A percentile compares a stretch with the other conserved stretches of the same genome.
Conservation (phyloP, 2,113 vertebrate species). For the Indri indri region DNA sequence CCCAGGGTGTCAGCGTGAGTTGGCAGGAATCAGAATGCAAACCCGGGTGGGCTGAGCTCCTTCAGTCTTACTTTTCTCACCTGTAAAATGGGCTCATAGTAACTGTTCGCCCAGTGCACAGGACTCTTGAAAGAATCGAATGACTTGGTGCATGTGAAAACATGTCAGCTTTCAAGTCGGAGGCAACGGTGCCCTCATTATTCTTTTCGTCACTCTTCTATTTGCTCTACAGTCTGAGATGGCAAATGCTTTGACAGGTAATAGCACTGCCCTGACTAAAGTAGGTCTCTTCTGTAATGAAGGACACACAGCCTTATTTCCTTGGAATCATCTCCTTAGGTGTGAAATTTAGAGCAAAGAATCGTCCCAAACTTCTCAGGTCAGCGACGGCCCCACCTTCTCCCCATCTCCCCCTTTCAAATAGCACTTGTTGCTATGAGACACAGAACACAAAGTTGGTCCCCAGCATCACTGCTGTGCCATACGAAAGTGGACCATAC, state of each 20-base stretch:
- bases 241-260: background rate
- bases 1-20: background rate
- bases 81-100: background rate
- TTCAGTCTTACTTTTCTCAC: background rate
- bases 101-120: no score
- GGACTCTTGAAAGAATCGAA: background rate
- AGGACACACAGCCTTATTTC: background rate
- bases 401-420: background rate
- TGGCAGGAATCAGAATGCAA: background rate
- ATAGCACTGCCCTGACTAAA: background rate
- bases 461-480: background rate
- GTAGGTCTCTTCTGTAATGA: background rate
- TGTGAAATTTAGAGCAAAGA: background rate
- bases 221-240: background rate
- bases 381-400: fast-evolving
- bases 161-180: background rate
- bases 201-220: background rate
- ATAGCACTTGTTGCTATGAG: background rate
- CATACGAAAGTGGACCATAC: background rate
- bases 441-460: background rate
- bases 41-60: background rate
- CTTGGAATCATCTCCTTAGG: background rate
- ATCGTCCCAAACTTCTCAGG: background rate
- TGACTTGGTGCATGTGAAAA: background rate
- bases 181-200: background rate